Percentiles rank a stretch among this genome's conserved stretches.
phyloP scores from a whole-genome alignment of 2,888 invertebrate species.

The Icerya purchasi region DNA sequence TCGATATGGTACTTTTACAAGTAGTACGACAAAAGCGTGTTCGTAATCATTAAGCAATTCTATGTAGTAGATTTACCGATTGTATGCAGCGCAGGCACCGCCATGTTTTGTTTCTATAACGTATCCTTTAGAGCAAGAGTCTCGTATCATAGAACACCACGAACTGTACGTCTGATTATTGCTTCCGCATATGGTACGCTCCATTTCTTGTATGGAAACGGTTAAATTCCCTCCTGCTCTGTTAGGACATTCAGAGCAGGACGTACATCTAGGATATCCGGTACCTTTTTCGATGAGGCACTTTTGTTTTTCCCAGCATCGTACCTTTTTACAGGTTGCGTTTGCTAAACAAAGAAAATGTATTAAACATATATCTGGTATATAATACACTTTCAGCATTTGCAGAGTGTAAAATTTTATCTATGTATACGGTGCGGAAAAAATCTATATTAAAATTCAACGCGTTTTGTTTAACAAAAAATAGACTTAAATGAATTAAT shows the following conservation, averaged over 20 bases:
- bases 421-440: no score
- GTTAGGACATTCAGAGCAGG: conserved; percentile 28
- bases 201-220: conserved; percentile 6
- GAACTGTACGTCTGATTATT: conserved; percentile 52
- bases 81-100: conserved; percentile 39
- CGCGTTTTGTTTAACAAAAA: no score
- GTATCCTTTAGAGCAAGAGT: conserved; percentile 48
- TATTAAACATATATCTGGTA: no score
- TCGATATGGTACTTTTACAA: no score
- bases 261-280: conserved; percentile 47
- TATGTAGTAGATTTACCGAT: no score
- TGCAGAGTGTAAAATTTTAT: no score
- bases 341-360: conserved; percentile 29
- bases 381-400: no score
- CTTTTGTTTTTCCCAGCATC: conserved; percentile 42
- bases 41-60: no score
- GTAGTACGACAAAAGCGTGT: no score
- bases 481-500: no score
- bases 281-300: conserved; percentile 41
- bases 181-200: conserved; percentile 37
- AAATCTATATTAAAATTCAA: no score
- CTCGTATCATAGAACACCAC: conserved; percentile 58
- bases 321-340: conserved; percentile 41
- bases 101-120: conserved; percentile 45
- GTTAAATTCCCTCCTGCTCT: conserved; percentile 10